Evolutionary conservation across 2,797 vertebrate genomes (phyloP), one percentile per base, ranked within the genome.

Genomic region (Leptoclinus maculatus): DNA sequence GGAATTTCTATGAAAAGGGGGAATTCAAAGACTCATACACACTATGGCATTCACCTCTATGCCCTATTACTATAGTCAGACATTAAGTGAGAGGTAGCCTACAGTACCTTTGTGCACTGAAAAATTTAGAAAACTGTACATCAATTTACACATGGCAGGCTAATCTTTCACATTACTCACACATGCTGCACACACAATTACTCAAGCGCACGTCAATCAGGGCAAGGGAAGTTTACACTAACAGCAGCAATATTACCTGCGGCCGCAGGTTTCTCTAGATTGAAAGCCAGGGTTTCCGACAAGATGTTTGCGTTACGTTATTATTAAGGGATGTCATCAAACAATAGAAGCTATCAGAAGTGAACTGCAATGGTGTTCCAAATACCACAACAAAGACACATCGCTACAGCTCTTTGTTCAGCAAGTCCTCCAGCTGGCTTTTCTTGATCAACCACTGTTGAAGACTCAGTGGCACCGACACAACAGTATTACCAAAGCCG

Each of bases 51-150:
- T 80, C 66, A 80, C 75, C 83, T 87, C 87, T 81, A 83, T 68
- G 69, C 83, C 82, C 86, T 83, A 84, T 62, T 79, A 83, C 82
- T 87, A 84, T 57, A 56, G 79, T 87, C 81, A 74, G 85, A 90
- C 82, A 88, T 90, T 75, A 83, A 86, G 82, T 86, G 82, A 91
- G 92, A 93, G 91, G 91, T 91, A 93, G 88, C 91, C 89, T 90
- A 89, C 83, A 90, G 93, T 92, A 94, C 93, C 91, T 91, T 91
- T 92, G 88, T 90, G 90, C 91, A 88, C 84, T 86, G 87, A 85
- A 78, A 84, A 87, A 45, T 81, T 87, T 87, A 87, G 72, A 87
- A 92, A 92, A 91, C 89, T 91, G 79, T 92, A 92, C 91, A 94
- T 86, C 53, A 83, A 86, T 91, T 92, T 92, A 92, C 89, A 92